These are phyloP conservation scores for Apoda limacodes DNA, from an alignment of 2,888 invertebrate genomes.

Conservation along the genomic window DNA sequence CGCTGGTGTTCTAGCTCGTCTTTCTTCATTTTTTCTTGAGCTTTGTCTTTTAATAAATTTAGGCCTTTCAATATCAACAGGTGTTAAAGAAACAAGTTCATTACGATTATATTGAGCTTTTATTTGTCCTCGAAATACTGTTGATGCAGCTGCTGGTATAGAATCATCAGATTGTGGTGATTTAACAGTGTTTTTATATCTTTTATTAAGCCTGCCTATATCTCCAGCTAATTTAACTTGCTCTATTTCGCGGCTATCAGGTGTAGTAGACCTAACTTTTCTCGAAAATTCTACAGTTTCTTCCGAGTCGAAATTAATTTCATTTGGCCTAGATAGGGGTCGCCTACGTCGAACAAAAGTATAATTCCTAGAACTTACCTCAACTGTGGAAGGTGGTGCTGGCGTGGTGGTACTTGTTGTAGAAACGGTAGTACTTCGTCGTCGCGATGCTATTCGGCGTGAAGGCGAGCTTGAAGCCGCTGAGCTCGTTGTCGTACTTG, in stretches of 20 bases:
- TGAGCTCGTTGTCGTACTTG: conserved; percentile 25
- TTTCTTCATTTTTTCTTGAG: no score
- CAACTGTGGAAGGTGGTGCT: conserved; percentile 36
- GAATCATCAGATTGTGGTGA: conserved; percentile 45
- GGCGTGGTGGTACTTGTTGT: conserved; percentile 32
- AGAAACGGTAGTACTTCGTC: conserved; percentile 30
- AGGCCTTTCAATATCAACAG: conserved; percentile 48
- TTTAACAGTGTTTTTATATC: conserved; percentile 31
- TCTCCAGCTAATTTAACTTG: conserved; percentile 23
- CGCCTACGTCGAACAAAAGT: conserved; percentile 53
- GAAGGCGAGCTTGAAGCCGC: no score
- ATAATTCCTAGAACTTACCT: conserved; percentile 71
- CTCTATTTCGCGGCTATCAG: conserved; percentile 52
- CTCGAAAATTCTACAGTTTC: conserved; percentile 34
- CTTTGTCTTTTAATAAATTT: conserved; percentile 34
- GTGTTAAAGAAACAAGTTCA: conserved; percentile 66
- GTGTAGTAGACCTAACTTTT: conserved; percentile 60
- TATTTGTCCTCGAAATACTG: conserved; percentile 41
- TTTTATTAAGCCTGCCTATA: conserved; percentile 32
- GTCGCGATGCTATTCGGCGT: conserved; percentile 32
- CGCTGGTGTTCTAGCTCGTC: conserved; percentile 18
- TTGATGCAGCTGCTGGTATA: conserved; percentile 47
- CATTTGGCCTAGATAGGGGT: conserved; percentile 45
- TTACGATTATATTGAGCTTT: conserved; percentile 45
- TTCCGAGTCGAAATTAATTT: conserved; percentile 48